Evolutionary conservation across 1,140 invertebrate species (phyloP).

Genomic region (Drosophila sp.): DNA sequence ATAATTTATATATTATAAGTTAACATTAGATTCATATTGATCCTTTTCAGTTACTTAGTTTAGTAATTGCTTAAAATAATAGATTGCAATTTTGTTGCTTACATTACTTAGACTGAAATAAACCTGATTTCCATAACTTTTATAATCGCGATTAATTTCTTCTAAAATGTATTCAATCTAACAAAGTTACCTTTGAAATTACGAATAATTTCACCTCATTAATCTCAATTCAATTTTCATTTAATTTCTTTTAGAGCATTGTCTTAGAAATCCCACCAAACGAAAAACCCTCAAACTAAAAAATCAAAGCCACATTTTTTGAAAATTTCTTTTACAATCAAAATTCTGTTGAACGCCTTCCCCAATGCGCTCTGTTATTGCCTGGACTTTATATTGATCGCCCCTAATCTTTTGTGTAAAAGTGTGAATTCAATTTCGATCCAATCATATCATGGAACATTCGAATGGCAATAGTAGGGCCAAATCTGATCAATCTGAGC

Average conservation of each 20-base stretch:
- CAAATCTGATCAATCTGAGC: slow-evolving; percentile 36
- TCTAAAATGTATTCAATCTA: too few relatives aligned
- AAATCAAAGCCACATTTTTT: slow-evolving; percentile 22
- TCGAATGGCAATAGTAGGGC: slow-evolving; percentile 61
- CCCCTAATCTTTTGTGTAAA: not conserved
- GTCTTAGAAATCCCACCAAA: slow-evolving; percentile 52
- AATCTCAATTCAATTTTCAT: too few relatives aligned
- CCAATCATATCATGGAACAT: slow-evolving; percentile 52
- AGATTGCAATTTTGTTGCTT: too few relatives aligned
- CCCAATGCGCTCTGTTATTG: slow-evolving; percentile 44
- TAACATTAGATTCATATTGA: too few relatives aligned
- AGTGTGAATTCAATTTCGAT: slow-evolving; percentile 2
- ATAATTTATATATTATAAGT: too few relatives aligned
- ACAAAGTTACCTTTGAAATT: too few relatives aligned
- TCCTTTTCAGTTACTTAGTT: too few relatives aligned
- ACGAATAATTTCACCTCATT: too few relatives aligned
- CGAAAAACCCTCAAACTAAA: slow-evolving; percentile 47
- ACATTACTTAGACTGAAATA: too few relatives aligned
- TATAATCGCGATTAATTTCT: too few relatives aligned
- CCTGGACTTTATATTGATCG: slow-evolving; percentile 61
- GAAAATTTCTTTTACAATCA: slow-evolving; percentile 30
- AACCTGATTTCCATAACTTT: too few relatives aligned
- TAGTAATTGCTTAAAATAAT: too few relatives aligned
- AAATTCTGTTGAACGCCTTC: slow-evolving; percentile 23
- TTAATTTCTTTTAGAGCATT: slow-evolving; percentile 24